Evolutionary conservation across 64 coral and sea anemone species (phyloP).

Genomic region (Stylophora pistillata): DNA sequence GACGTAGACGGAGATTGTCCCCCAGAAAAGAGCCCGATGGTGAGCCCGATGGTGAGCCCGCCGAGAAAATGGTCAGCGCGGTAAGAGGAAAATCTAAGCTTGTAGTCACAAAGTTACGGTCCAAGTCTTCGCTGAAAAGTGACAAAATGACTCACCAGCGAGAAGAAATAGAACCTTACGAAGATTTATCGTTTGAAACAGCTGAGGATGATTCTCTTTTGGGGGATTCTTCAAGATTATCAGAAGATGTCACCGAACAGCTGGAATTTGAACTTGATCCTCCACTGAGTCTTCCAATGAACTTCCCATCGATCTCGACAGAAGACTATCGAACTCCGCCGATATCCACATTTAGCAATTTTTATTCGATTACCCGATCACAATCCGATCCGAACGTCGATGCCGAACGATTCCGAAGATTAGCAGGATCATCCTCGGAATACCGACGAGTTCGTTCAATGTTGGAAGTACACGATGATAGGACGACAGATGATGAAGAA

Average conservation of each 20-base stretch:
- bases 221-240: neutral
- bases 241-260: neutral
- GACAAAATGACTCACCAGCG: neutral
- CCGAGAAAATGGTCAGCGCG: slow-evolving; percentile 9
- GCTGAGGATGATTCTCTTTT: neutral
- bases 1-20: slow-evolving; percentile 16
- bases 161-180: neutral
- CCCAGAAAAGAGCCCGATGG: slow-evolving; percentile 32
- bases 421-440: slow-evolving; percentile 18
- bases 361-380: slow-evolving; percentile 35
- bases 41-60: slow-evolving; percentile 20
- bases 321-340: slow-evolving; percentile 1
- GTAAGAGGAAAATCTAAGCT: neutral
- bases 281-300: neutral
- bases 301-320: neutral
- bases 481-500: neutral
- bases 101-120: neutral
- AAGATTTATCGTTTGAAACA: neutral
- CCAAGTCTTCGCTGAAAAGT: neutral
- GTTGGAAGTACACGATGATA: slow-evolving; percentile 11
- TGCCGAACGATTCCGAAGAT: slow-evolving; percentile 25
- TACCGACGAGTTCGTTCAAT: slow-evolving; percentile 14
- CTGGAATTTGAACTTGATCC: too few species aligned
- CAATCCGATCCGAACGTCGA: slow-evolving; percentile 34
- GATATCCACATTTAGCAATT: slow-evolving; percentile 11